Conservation (phyloP, 2,888 invertebrate genomes). For the Poecilus cupreus region DNA sequence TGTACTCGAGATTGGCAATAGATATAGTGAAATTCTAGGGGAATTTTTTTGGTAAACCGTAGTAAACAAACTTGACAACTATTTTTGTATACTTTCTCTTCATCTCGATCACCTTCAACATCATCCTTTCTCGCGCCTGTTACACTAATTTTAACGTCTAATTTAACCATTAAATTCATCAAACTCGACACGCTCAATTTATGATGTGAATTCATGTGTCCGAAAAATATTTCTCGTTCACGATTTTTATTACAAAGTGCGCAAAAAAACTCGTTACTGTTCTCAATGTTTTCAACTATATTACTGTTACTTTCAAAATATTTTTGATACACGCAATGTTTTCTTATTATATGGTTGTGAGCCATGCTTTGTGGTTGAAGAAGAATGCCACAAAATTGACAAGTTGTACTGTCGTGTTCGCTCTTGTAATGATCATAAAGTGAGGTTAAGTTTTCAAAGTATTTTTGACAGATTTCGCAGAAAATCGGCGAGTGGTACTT, state of each 20-base stretch:
- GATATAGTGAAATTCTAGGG: slow-evolving; percentile 30
- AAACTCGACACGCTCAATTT: slow-evolving; percentile 38
- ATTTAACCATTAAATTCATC: slow-evolving; percentile 33
- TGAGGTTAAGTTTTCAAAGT: background rate
- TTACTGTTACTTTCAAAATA: background rate
- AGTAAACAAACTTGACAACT: slow-evolving; percentile 16
- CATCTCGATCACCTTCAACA: background rate
- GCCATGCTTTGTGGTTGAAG: slow-evolving; percentile 37
- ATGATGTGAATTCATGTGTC: slow-evolving; percentile 48
- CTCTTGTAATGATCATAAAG: slow-evolving; percentile 42
- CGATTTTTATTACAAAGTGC: slow-evolving; percentile 41
- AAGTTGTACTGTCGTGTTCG: slow-evolving; percentile 29
- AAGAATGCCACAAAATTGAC: slow-evolving; percentile 48
- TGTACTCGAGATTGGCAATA: slow-evolving; percentile 29
- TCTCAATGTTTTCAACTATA: background rate
- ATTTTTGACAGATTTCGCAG: slow-evolving; percentile 54
- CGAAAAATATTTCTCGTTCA: slow-evolving; percentile 43
- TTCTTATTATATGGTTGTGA: slow-evolving; percentile 7
- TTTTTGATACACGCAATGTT: slow-evolving; percentile 28
- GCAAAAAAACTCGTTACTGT: slow-evolving; percentile 34
- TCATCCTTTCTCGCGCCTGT: slow-evolving; percentile 30
- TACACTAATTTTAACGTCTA: background rate
- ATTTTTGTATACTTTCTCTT: slow-evolving; percentile 27
- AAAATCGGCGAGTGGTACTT: slow-evolving; percentile 26
- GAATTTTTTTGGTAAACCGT: slow-evolving; percentile 42